Percentiles rank a stretch among this genome's conserved stretches.
Evolutionary conservation across 1,140 invertebrate genomes (phyloP).

Genomic region (Sycophaga agraensis): DNA sequence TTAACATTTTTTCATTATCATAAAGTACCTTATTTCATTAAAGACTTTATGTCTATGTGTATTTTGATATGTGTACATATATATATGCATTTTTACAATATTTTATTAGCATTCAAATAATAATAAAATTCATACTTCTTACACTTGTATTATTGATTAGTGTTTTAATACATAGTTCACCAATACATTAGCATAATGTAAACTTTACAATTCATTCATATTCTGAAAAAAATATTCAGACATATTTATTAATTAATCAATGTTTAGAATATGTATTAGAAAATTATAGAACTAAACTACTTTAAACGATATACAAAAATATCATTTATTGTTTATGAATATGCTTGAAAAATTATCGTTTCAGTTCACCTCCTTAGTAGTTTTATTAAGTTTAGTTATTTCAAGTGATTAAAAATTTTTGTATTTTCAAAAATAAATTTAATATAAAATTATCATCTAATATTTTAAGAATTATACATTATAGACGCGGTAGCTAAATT

Average conservation of each 20-base stretch:
- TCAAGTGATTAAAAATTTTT: no score
- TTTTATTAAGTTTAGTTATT: no score
- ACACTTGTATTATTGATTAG: background rate
- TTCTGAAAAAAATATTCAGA: conserved; percentile 17
- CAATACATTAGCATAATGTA: background rate
- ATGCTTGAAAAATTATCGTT: no score
- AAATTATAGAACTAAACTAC: background rate
- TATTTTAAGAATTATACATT: conserved; percentile 48
- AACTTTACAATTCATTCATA: conserved; percentile 28
- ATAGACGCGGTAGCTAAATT: conserved; percentile 52
- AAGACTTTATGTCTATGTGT: no score
- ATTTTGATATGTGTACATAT: conserved; percentile 16
- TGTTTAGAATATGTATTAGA: conserved; percentile 3
- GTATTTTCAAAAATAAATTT: no score
- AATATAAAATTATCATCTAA: background rate
- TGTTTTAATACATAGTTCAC: background rate
- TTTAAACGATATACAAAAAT: background rate
- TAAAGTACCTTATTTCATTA: no score
- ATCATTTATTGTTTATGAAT: no score
- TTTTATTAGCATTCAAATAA: background rate
- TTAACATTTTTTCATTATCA: no score
- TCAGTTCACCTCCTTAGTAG: no score
- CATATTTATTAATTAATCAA: conserved; percentile 19
- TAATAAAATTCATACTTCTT: conserved; percentile 8
- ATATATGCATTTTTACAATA: conserved; percentile 15